Percentiles rank a stretch among this genome's conserved stretches.
Evolutionary conservation across 2,797 vertebrate genomes (phyloP).

Genomic region (Microchirus variegatus): DNA sequence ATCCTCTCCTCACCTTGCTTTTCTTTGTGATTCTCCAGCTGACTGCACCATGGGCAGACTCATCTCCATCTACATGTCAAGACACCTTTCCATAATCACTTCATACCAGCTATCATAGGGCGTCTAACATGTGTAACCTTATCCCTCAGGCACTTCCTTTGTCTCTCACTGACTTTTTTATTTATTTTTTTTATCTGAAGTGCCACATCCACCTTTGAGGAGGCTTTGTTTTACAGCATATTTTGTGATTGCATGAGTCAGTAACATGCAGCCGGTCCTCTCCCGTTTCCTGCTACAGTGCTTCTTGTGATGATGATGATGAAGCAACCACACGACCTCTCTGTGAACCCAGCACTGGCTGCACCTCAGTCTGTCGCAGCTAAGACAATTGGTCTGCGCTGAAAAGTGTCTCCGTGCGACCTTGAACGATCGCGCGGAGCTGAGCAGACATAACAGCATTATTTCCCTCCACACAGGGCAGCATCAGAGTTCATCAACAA

Average conservation of each 20-base stretch:
- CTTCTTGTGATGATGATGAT: not conserved
- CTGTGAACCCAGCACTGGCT: conserved; percentile 33
- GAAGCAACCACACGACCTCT: conserved; percentile 23
- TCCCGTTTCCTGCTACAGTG: conserved; percentile 12
- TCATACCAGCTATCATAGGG: conserved; percentile 17
- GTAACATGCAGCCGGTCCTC: not conserved
- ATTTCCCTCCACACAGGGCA: not conserved
- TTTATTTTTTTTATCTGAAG: conserved; percentile 1
- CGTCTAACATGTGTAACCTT: conserved; percentile 23
- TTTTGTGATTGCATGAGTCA: conserved; percentile 5
- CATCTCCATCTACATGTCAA: conserved; percentile 51
- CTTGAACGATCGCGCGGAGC: conserved; percentile 47
- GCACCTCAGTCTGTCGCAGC: conserved; percentile 1
- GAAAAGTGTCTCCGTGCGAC: conserved; percentile 16
- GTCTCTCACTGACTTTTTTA: conserved; percentile 12
- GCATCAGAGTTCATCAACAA: not conserved
- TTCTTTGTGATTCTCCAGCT: not conserved
- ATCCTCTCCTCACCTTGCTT: conserved; percentile 4
- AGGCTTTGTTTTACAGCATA: conserved; percentile 25
- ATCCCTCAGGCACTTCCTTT: conserved; percentile 37
- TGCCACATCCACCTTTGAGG: conserved; percentile 7
- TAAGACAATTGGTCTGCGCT: conserved; percentile 10
- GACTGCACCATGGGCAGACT: conserved; percentile 18
- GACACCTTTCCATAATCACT: conserved; percentile 47
- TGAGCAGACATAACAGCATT: conserved; percentile 37